Evolutionary conservation across 2,113 vertebrate species (phyloP).

Genomic region (Phalacrocorax carbo): DNA sequence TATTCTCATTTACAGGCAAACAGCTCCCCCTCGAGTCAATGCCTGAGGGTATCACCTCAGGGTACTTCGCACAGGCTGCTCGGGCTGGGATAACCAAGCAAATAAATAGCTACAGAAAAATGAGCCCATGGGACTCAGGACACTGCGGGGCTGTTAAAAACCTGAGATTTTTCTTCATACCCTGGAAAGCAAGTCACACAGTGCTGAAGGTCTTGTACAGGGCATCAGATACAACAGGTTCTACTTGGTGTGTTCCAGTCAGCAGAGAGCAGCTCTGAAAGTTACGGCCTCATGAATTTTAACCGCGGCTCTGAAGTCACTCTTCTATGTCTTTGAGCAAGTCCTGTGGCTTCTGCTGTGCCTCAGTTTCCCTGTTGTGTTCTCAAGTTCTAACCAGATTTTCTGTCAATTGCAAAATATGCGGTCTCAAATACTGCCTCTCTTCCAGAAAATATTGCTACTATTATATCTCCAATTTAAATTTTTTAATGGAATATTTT

Average conservation of each 20-base stretch:
- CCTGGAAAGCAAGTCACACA: neutral
- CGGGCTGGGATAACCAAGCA: neutral
- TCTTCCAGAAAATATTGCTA: neutral
- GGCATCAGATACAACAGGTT: neutral
- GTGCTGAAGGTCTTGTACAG: neutral
- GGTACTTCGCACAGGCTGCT: neutral
- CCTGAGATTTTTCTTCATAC: neutral
- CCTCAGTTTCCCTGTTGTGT: neutral
- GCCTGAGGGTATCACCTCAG: neutral
- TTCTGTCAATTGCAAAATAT: neutral
- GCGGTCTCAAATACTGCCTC: neutral
- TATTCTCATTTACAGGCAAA: neutral
- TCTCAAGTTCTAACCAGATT: neutral
- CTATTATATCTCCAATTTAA: neutral
- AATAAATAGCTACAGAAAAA: neutral
- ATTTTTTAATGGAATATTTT: neutral
- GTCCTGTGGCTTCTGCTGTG: neutral
- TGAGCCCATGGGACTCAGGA: neutral
- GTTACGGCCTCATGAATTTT: neutral
- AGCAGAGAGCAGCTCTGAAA: neutral
- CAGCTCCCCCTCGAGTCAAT: neutral
- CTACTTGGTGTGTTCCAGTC: neutral
- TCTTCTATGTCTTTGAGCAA: neutral
- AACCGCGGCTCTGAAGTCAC: neutral
- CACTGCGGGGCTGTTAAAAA: neutral